phyloP scores from a whole-genome alignment of 2,113 vertebrate genomes.

The Anolis sagrei region DNA sequence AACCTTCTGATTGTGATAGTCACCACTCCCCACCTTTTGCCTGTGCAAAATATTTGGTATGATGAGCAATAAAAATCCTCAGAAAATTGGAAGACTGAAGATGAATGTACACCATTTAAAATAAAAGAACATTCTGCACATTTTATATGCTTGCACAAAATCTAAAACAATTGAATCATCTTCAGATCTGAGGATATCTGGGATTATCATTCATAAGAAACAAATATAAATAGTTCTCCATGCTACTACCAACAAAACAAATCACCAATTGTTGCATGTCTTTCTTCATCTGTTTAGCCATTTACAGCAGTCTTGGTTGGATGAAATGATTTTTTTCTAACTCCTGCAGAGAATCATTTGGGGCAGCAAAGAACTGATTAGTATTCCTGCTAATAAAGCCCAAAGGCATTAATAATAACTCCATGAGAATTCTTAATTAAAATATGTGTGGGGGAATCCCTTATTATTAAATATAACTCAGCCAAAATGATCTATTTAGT shows the following conservation, averaged over 20 bases:
- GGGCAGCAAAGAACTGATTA: not conserved
- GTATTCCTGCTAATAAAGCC: slow-evolving; percentile 2
- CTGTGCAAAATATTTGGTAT: not conserved
- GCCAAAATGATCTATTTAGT: not conserved
- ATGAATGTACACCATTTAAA: not conserved
- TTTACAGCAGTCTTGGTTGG: not conserved
- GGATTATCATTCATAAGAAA: not conserved
- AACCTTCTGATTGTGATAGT: too few relatives aligned
- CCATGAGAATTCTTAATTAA: slow-evolving; percentile 10
- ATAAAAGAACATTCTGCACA: not conserved
- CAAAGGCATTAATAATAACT: slow-evolving; percentile 23
- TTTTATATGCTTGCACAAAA: not conserved
- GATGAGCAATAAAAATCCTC: not conserved
- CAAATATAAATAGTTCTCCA: not conserved
- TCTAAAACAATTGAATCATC: not conserved
- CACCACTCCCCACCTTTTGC: too few relatives aligned
- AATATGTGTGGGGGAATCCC: not conserved
- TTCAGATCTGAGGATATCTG: not conserved
- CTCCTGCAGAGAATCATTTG: slow-evolving; percentile 3
- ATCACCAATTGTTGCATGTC: not conserved
- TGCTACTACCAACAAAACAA: not conserved
- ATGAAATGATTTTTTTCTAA: not conserved
- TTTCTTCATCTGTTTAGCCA: slow-evolving; percentile 7
- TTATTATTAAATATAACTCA: slow-evolving; percentile 4
- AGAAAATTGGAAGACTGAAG: not conserved